Base-by-base conservation (phyloP, 2,888 invertebrate genomes). In the Diaphora mendica region DNA sequence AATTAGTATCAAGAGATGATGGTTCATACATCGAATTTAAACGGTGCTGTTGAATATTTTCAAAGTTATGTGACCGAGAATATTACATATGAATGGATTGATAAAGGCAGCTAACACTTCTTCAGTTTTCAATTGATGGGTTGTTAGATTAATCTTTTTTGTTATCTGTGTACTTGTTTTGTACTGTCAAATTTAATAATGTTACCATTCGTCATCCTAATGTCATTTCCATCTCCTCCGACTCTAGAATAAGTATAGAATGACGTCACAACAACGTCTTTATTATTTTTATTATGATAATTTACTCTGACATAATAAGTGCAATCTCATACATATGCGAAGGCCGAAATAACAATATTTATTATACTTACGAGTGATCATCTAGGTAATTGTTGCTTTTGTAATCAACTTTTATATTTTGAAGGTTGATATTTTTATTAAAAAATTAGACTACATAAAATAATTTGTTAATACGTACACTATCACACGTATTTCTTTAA, bases 251-350 rank as follows among this genome's bases (percentile, higher is more conserved):
- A 55, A 35, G 48, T 33, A 64, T 71, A 55, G 17, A 44, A 33
- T 78, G 77, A 78, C 68, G 64, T 77, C 72, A 77, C 30, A 75
- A 13, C 68, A 78, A 51, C 51, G 55, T 62, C 73, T 73, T 76
- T 77, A 71, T 76, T 74, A 74, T 71, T 74, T 70, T 75, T 74
- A 73, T 76, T 78, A 74, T 71, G 70, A 79, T 82, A 77, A 39
- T 68, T 71, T 78, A 51, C 51, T 66, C 72, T 70, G 74, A 79
- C 33, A 76, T 77, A 76, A 79, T 72, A 77, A 74, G 70, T 73
- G 74, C 74, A 75, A 75, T 80, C 74, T 76, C 65, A 69, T 70
- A 33, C 68, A 39, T 69, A 73, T 69, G 65, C 65, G 66, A 78
- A 81, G 70, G 70, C 69, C 33, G 51, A 70, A 70, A 72, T 71